Base-by-base conservation (phyloP, 2,888 invertebrate genomes). In the Mactromeris polynyma region DNA sequence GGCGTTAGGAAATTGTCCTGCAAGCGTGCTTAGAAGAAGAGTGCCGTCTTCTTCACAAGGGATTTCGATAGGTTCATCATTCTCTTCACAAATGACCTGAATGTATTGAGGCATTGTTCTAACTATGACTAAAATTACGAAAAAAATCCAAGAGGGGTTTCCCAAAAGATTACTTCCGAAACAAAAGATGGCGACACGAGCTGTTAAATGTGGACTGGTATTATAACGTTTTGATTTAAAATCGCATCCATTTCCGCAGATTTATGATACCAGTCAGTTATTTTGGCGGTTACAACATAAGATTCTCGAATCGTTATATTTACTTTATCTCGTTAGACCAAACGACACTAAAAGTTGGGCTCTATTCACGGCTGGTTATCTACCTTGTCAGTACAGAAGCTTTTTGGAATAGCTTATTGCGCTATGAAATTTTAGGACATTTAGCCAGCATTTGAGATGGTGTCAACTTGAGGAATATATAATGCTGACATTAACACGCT, bases 1-100 rank as follows among this genome's bases (percentile, higher is more conserved):
- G 54, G 99, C 98, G 91, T 99, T 99, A 81, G 99, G 99, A 97
- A 99, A 99, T 97, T 99, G 99, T 69, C 99, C 99, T 92, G 99
- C 98, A 85, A 99, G 97, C 2, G 99, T 99, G 86, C 99, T 98
- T 94, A 99, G 97, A 90, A 99, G 97, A 90, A 99, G 97, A 21
- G 99, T 99, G 86, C 98, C 98, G 97, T 99, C 99, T 95, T 98
- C 98, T 97, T 99, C 99, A 89, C 98, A 98, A 7, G 99, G 99
- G 94, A 99, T 97, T 97, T 99, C 99, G 93, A 99, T 99, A 14
- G 99, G 98, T 96, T 99, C 99, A n/a, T 92, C 94, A 64, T 87
- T 85, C 97, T 99, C 99, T 96, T 99, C 99, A 97, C 99, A 99
- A 94, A 98, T 98, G 92, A 99, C 99, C 97, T 98, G 98, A 97